Evolutionary conservation across 2,888 invertebrate species (phyloP).

Genomic region (Mimachlamys varia): DNA sequence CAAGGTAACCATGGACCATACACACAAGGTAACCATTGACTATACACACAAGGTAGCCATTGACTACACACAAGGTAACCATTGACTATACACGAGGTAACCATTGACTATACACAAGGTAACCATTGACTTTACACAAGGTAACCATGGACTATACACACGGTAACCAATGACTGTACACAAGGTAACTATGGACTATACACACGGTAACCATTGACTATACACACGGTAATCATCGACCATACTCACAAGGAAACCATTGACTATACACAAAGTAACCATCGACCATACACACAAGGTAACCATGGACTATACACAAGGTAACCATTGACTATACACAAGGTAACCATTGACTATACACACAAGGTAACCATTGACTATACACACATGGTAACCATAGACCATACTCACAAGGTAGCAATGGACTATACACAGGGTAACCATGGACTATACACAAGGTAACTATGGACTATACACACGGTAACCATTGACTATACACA

Average conservation of each 20-base stretch:
- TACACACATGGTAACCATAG: neutral
- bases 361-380: neutral
- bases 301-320: neutral
- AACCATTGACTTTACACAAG: neutral
- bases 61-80: neutral
- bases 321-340: neutral
- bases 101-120: neutral
- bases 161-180: neutral
- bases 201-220: neutral
- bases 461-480: neutral
- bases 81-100: neutral
- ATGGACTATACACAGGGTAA: neutral
- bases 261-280: neutral
- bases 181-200: neutral
- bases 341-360: neutral
- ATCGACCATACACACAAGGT: neutral
- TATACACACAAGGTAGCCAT: slow-evolving; percentile 2
- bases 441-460: neutral
- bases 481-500: neutral
- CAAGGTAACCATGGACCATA: neutral
- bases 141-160: neutral
- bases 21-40: neutral
- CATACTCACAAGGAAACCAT: neutral
- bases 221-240: neutral
- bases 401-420: neutral